Evolutionary conservation across 2,888 invertebrate species (phyloP).

Genomic region (Malacosoma neustria): DNA sequence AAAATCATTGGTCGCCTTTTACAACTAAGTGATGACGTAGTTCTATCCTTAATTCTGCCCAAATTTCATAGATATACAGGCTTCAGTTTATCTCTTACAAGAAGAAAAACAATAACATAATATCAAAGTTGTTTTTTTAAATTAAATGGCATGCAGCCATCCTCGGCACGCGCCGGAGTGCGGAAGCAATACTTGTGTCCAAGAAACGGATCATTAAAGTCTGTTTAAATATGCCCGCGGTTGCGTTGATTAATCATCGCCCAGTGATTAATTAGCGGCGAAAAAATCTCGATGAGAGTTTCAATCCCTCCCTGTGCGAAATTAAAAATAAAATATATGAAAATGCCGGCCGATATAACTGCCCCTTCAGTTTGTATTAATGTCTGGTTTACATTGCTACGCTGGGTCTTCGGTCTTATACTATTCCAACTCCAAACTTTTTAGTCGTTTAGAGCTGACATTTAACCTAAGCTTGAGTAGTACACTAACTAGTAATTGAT

Average conservation of each 20-base stretch:
- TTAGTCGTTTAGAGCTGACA: no score
- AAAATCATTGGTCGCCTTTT: no score
- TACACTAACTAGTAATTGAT: no score
- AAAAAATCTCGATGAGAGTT: constrained; percentile 35
- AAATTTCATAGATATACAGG: no score
- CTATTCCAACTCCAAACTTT: no score
- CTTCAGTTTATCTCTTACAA: no score
- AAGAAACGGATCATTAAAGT: constrained; percentile 61
- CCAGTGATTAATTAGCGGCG: constrained; percentile 54
- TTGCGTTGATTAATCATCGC: constrained; percentile 59
- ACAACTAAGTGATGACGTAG: no score
- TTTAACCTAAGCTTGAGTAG: no score
- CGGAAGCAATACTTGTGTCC: constrained; percentile 44
- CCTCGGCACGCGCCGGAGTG: constrained; percentile 33
- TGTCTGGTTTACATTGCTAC: constrained; percentile 10
- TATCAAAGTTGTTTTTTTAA: no score
- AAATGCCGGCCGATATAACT: constrained; percentile 23
- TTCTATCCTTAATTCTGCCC: no score
- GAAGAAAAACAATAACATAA: no score
- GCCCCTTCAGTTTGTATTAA: constrained; percentile 26
- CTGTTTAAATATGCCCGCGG: constrained; percentile 49
- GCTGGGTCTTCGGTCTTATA: background rate
- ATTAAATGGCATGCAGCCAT: constrained; percentile 39
- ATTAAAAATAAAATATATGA: constrained; percentile 27
- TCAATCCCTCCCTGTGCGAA: constrained; percentile 28